Conservation (phyloP, 2,113 vertebrate genomes). For the Gnathonemus longibarbis region DNA sequence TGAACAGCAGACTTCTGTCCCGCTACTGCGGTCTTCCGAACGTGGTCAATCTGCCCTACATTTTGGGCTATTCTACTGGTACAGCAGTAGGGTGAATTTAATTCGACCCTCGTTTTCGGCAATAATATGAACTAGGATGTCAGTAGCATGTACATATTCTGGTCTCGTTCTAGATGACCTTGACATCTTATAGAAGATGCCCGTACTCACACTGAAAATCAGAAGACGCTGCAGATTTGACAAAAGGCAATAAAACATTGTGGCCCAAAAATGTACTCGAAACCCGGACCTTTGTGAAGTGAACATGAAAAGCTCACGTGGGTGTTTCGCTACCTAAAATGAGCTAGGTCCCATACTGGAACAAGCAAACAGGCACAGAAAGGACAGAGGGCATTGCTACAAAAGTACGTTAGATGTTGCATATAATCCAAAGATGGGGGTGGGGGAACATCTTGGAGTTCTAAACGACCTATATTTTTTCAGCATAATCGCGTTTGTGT, state of each 20-base stretch:
- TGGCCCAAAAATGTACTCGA: not conserved
- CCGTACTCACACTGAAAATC: not conserved
- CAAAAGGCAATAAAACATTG: not conserved
- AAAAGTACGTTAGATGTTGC: not conserved
- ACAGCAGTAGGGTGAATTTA: not conserved
- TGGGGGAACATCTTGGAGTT: not conserved
- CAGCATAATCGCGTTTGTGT: not conserved
- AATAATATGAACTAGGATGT: not conserved
- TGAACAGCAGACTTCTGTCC: not conserved
- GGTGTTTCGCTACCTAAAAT: not conserved
- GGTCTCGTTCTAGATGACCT: not conserved
- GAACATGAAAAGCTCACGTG: not conserved
- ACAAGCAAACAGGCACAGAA: not conserved
- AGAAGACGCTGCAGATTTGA: not conserved
- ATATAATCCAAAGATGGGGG: not conserved
- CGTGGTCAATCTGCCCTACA: slow-evolving; percentile 1
- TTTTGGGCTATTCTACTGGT: not conserved
- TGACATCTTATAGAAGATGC: not conserved
- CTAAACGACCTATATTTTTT: not conserved
- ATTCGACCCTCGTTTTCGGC: not conserved
- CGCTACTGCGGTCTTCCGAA: not conserved
- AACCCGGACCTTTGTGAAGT: not conserved
- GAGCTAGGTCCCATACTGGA: not conserved
- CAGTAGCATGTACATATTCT: not conserved
- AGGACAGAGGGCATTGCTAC: not conserved